These are phyloP conservation scores for Cathartes aura DNA, from an alignment of 2,113 vertebrate species.

Conservation along the genomic window DNA sequence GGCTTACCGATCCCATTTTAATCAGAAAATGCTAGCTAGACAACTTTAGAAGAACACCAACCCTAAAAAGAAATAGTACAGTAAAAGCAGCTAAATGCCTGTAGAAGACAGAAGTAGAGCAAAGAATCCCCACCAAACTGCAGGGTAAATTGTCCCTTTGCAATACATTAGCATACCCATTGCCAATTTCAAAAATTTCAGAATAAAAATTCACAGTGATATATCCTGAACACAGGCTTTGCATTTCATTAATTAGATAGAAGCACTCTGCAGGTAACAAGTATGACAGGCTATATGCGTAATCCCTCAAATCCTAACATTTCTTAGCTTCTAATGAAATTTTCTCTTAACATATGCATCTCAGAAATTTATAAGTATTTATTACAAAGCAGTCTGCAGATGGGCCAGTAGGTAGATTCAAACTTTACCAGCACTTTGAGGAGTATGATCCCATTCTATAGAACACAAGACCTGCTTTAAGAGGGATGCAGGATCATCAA, in stretches of 20 bases:
- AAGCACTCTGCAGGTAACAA: neutral
- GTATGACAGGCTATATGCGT: neutral
- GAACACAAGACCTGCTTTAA: neutral
- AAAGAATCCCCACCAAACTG: neutral
- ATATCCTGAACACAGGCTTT: neutral
- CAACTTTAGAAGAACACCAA: neutral
- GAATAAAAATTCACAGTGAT: neutral
- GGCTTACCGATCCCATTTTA: neutral
- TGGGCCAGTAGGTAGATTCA: neutral
- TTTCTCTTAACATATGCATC: neutral
- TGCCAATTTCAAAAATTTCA: neutral
- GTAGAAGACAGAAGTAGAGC: neutral
- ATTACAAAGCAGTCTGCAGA: neutral
- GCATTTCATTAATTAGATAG: neutral
- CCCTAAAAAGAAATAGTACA: neutral
- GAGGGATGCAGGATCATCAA: neutral
- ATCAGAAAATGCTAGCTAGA: neutral
- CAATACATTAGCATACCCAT: neutral
- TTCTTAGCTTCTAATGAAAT: neutral
- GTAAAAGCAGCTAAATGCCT: conserved; percentile 9
- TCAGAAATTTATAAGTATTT: neutral
- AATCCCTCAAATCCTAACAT: neutral
- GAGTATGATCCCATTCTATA: neutral
- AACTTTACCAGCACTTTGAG: neutral
- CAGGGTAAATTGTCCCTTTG: neutral